Evolutionary conservation across 2,113 vertebrate species (phyloP).

Genomic region (Aegithalos caudatus): DNA sequence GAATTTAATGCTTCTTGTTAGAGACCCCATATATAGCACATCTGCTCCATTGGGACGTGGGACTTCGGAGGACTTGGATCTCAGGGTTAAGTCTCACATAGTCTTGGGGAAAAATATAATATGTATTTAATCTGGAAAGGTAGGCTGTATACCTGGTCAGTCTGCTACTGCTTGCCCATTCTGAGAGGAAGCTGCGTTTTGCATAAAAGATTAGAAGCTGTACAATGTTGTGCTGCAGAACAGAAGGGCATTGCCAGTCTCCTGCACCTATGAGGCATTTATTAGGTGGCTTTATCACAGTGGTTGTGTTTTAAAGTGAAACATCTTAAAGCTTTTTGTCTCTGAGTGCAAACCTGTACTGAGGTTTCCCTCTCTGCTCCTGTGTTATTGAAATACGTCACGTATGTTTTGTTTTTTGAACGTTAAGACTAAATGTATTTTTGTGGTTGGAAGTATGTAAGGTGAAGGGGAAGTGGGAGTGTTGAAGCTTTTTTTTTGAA

Average conservation of each 20-base stretch:
- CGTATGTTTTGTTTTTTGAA: background rate
- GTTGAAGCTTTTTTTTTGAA: background rate
- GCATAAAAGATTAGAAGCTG: background rate
- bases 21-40: background rate
- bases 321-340: background rate
- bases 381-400: background rate
- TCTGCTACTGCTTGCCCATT: background rate
- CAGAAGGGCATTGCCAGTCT: background rate
- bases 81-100: background rate
- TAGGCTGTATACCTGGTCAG: background rate
- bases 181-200: background rate
- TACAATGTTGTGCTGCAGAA: background rate
- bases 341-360: background rate
- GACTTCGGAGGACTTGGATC: background rate
- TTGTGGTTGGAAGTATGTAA: background rate
- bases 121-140: background rate
- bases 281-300: background rate
- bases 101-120: background rate
- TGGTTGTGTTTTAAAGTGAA: background rate
- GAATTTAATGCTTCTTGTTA: background rate
- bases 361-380: background rate
- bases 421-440: background rate
- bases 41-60: background rate
- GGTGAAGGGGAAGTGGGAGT: background rate
- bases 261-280: background rate